Percentiles rank a stretch among this genome's conserved stretches.
Evolutionary conservation across 2,113 vertebrate genomes (phyloP).

Genomic region (Hipposideros armiger): DNA sequence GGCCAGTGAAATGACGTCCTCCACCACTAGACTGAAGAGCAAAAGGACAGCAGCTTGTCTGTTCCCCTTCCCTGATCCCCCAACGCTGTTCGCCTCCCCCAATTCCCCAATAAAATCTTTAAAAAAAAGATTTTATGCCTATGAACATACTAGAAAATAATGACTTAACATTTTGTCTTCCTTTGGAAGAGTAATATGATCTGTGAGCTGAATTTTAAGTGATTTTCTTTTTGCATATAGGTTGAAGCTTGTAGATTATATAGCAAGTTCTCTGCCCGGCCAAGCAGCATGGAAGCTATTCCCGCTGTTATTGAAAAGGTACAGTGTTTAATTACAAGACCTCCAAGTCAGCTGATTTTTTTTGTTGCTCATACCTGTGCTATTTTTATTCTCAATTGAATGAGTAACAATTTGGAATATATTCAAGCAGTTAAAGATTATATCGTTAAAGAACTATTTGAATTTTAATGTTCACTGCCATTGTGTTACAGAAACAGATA

Average conservation of each 20-base stretch:
- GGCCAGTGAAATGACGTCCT: too few species aligned
- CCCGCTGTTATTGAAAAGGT: constrained; percentile 97
- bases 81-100: too few species aligned
- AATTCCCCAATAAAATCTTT: too few species aligned
- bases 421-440: constrained; percentile 30
- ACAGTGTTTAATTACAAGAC: constrained; percentile 50
- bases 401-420: neutral
- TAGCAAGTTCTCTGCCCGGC: constrained; percentile 95
- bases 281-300: constrained; percentile 93
- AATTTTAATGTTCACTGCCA: neutral
- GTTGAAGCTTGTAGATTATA: constrained; percentile 97
- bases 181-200: constrained; percentile 22
- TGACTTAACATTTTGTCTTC: constrained; percentile 38
- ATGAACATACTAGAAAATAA: neutral
- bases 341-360: neutral
- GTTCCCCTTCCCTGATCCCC: too few species aligned
- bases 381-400: constrained; percentile 42
- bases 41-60: too few species aligned
- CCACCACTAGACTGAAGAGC: too few species aligned
- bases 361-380: neutral
- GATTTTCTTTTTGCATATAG: constrained; percentile 83
- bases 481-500: constrained; percentile 40
- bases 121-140: too few species aligned
- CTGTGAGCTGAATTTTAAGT: constrained; percentile 42
- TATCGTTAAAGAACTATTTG: constrained; percentile 44